These are phyloP conservation scores for Nesidiocoris tenuis DNA, from an alignment of 2,888 invertebrate species.

Conservation along the genomic window DNA sequence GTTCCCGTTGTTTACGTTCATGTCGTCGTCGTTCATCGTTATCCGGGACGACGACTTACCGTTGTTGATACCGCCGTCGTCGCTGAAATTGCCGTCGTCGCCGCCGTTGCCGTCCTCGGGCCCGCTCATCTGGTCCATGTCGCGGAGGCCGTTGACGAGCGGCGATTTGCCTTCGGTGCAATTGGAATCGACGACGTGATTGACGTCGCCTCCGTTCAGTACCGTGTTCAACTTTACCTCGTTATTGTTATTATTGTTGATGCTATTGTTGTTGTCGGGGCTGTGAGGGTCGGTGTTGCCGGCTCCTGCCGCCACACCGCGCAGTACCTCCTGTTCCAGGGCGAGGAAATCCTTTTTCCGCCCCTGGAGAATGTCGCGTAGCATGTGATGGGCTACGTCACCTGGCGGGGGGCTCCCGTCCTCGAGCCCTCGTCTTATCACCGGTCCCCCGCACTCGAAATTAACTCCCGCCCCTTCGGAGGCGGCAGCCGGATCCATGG, in stretches of 20 bases:
- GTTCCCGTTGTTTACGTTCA: conserved; percentile 45
- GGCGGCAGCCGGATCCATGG: conserved; percentile 56
- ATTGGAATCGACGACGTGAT: conserved; percentile 46
- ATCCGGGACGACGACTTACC: background rate
- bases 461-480: conserved; percentile 53
- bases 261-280: conserved; percentile 60
- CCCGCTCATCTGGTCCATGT: conserved; percentile 54
- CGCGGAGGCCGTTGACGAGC: conserved; percentile 50
- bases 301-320: conserved; percentile 53
- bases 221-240: conserved; percentile 49
- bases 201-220: conserved; percentile 51
- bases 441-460: conserved; percentile 51
- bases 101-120: conserved; percentile 57
- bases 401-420: conserved; percentile 54
- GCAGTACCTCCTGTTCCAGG: conserved; percentile 65
- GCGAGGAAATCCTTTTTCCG: conserved; percentile 79
- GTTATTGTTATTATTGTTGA: conserved; percentile 56
- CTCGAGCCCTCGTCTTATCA: conserved; percentile 55
- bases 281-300: conserved; percentile 56
- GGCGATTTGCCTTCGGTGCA: conserved; percentile 43
- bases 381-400: conserved; percentile 68
- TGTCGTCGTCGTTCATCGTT: conserved; percentile 38
- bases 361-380: conserved; percentile 85
- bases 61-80: conserved; percentile 58
- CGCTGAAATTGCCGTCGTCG: conserved; percentile 56